These are phyloP conservation scores for Amyelois transitella DNA, from an alignment of 1,140 invertebrate genomes.

Conservation along the genomic window DNA sequence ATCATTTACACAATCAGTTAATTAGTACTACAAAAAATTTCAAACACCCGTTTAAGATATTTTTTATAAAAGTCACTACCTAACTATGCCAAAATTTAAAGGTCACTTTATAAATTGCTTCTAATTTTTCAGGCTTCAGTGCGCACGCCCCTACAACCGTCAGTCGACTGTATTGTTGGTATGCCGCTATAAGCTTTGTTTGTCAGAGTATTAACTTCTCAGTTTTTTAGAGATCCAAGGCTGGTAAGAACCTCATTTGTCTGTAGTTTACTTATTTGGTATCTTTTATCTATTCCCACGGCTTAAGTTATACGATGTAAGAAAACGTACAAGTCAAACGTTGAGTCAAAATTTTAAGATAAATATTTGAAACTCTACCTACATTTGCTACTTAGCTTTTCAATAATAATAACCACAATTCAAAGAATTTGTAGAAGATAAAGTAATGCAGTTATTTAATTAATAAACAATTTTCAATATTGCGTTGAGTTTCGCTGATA, in stretches of 20 bases:
- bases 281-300: neutral
- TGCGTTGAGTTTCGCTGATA: too few species aligned
- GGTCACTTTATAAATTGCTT: too few species aligned
- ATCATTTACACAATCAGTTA: neutral
- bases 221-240: constrained; percentile 54
- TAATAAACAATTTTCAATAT: too few species aligned
- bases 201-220: constrained; percentile 47
- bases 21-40: neutral
- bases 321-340: neutral
- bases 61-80: too few species aligned
- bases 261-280: too few species aligned
- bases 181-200: constrained; percentile 42
- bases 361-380: too few species aligned
- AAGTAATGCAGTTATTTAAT: too few species aligned
- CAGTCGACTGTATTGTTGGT: constrained; percentile 24
- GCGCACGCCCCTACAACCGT: constrained; percentile 29
- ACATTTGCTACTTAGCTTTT: too few species aligned
- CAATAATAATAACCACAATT: too few species aligned
- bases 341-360: neutral
- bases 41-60: too few species aligned
- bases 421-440: too few species aligned
- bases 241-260: constrained; percentile 28
- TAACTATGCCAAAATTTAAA: too few species aligned
- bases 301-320: neutral
- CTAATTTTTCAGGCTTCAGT: constrained; percentile 40